These are phyloP conservation scores for Tupiocoris notatus DNA, from an alignment of 2,888 invertebrate species.

Conservation along the genomic window DNA sequence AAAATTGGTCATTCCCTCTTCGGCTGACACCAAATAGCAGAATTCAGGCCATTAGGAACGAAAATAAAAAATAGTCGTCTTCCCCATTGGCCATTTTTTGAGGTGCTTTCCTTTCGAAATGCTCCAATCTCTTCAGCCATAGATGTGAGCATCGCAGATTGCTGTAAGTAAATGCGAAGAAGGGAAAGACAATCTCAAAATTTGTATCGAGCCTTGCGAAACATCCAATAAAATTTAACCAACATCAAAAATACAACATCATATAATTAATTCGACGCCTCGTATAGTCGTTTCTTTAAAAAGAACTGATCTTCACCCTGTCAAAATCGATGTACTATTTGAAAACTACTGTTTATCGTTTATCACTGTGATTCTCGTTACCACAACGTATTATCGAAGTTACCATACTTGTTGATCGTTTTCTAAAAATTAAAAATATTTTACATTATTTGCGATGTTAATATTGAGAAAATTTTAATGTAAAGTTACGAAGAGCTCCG, in stretches of 20 bases:
- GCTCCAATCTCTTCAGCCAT: background rate
- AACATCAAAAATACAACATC: no score
- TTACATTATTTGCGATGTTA: no score
- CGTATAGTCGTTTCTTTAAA: background rate
- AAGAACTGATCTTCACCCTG: constrained; percentile 1
- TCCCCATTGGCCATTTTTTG: no score
- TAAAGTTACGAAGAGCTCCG: constrained; percentile 14
- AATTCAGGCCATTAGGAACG: no score
- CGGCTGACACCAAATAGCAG: no score
- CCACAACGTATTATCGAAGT: constrained; percentile 16
- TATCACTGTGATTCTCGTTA: constrained; percentile 34
- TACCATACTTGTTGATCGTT: constrained; percentile 33
- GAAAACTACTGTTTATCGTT: background rate
- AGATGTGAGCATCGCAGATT: background rate
- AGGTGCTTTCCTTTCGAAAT: background rate
- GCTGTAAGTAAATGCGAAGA: no score
- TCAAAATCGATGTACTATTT: background rate
- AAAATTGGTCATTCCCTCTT: no score
- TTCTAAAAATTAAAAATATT: constrained; percentile 5
- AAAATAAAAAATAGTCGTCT: no score
- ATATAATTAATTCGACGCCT: no score
- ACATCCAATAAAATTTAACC: no score
- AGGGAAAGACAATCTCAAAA: no score
- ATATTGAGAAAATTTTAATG: background rate
- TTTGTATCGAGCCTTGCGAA: no score